phyloP scores from a whole-genome alignment of 1,140 invertebrate genomes.

The Diachasmimorpha longicaudata region DNA sequence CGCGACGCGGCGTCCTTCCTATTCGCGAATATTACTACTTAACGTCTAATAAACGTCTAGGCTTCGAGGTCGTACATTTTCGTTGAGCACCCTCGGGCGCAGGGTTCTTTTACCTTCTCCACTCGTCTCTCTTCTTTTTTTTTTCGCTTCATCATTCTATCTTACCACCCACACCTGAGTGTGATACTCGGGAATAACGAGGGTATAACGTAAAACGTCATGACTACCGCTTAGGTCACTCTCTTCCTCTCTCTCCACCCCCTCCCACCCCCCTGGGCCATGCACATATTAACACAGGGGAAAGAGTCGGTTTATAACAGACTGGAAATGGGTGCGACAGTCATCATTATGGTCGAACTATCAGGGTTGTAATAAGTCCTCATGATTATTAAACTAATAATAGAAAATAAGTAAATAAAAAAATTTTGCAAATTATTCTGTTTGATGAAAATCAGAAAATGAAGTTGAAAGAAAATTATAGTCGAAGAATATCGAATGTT shows the following conservation, averaged over 20 bases:
- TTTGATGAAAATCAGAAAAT: no score
- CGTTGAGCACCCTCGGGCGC: background rate
- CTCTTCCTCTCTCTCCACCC: no score
- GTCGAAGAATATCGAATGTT: no score
- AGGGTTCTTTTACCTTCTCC: background rate
- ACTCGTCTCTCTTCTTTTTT: background rate
- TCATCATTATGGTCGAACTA: background rate
- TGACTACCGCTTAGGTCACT: background rate
- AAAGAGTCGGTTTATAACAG: background rate
- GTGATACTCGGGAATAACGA: slow-evolving; percentile 3
- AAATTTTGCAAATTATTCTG: no score
- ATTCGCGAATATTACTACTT: slow-evolving; percentile 60
- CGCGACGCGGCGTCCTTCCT: slow-evolving; percentile 41
- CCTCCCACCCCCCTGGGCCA: background rate
- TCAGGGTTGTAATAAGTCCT: background rate
- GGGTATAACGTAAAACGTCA: slow-evolving; percentile 6
- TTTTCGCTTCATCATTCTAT: background rate
- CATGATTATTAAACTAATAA: no score
- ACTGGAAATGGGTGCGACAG: background rate
- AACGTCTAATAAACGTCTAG: slow-evolving; percentile 63
- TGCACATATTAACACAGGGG: background rate
- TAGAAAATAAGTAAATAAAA: no score
- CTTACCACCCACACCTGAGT: background rate
- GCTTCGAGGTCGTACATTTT: slow-evolving; percentile 24
- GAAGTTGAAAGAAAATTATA: no score